These are phyloP conservation scores for Zonotrichia albicollis DNA, from an alignment of 2,797 vertebrate species.

Conservation along the genomic window DNA sequence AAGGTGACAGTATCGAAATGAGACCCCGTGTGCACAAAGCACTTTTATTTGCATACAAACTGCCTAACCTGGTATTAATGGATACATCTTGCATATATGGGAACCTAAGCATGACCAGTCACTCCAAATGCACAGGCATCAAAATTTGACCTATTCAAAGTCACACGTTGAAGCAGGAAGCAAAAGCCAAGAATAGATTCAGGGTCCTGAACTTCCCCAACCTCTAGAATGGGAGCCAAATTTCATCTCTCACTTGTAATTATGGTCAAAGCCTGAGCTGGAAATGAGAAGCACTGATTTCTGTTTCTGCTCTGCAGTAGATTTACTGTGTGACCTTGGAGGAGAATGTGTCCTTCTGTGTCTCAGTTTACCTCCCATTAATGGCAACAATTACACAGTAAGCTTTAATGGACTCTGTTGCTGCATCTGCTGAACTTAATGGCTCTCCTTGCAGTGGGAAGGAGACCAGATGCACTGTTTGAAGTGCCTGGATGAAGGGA, in stretches of 20 bases:
- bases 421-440: neutral
- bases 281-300: slow-evolving; percentile 54
- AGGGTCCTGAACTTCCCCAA: slow-evolving; percentile 54
- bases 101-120: neutral
- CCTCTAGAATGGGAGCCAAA: slow-evolving; percentile 37
- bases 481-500: neutral
- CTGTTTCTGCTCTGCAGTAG: slow-evolving; percentile 31
- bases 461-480: neutral
- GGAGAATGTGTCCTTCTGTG: slow-evolving; percentile 5
- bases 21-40: neutral
- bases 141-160: slow-evolving; percentile 53
- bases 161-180: neutral
- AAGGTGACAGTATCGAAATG: neutral
- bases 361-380: slow-evolving; percentile 56
- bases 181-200: slow-evolving; percentile 61
- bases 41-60: neutral
- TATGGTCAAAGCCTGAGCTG: slow-evolving; percentile 48
- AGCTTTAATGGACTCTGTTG: slow-evolving; percentile 1
- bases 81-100: neutral
- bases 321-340: slow-evolving; percentile 50
- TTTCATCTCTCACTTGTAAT: slow-evolving; percentile 58
- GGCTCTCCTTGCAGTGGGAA: neutral
- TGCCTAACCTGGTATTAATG: neutral
- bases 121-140: slow-evolving; percentile 2
- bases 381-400: neutral